These are phyloP conservation scores for Eciton burchellii DNA, from an alignment of 1,140 invertebrate genomes.

Conservation along the genomic window DNA sequence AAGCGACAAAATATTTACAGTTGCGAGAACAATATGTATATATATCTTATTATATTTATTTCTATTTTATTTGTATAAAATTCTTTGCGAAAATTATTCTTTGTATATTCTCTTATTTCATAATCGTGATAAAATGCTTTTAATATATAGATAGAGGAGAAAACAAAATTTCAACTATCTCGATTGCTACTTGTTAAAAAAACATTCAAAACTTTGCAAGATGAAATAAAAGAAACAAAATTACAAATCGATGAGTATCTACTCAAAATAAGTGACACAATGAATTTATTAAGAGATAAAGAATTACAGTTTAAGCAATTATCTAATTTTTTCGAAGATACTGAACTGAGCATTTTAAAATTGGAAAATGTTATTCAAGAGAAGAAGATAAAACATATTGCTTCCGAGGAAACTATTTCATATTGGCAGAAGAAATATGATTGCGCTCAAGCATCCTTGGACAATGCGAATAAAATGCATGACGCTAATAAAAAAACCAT, in stretches of 20 bases:
- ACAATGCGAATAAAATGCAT: conserved; percentile 93
- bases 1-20: conserved; percentile 96
- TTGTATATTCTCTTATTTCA: background rate
- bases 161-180: conserved; percentile 29
- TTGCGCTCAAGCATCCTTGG: conserved; percentile 92
- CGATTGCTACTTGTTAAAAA: conserved; percentile 1
- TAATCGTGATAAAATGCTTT: conserved; percentile 23
- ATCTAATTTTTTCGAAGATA: conserved; percentile 92
- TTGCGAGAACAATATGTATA: conserved; percentile 94
- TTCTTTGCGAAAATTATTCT: background rate
- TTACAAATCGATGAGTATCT: conserved; percentile 88
- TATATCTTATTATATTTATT: conserved; percentile 64
- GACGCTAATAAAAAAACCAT: conserved; percentile 94
- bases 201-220: conserved; percentile 1
- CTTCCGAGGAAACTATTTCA: conserved; percentile 95
- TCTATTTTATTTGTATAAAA: background rate
- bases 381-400: conserved; percentile 94
- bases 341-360: conserved; percentile 94
- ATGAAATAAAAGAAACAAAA: background rate
- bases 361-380: conserved; percentile 95
- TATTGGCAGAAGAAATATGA: conserved; percentile 97
- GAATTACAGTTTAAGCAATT: conserved; percentile 94
- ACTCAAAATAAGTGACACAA: conserved; percentile 91
- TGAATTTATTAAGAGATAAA: conserved; percentile 92
- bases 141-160: background rate